Percentiles rank a stretch among this genome's conserved stretches.
Conservation (phyloP, 2,888 invertebrate genomes). For the Euplagia quadripunctaria region DNA sequence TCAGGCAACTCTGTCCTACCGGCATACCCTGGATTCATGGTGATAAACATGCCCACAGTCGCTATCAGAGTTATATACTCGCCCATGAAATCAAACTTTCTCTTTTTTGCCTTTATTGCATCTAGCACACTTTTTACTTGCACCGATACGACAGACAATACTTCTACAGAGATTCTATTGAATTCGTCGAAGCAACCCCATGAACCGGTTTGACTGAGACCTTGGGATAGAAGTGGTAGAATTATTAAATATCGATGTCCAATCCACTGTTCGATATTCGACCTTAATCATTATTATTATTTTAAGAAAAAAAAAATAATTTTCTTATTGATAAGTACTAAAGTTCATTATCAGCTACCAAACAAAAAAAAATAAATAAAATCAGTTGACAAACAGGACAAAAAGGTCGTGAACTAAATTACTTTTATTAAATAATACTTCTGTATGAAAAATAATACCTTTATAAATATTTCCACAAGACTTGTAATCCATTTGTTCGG, state of each 20-base stretch:
- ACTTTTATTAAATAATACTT: background rate
- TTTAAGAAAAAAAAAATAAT: background rate
- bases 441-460: constrained; percentile 73
- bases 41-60: constrained; percentile 97
- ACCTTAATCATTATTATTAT: background rate
- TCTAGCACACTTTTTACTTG: constrained; percentile 96
- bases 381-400: background rate
- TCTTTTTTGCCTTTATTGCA: constrained; percentile 94
- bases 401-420: background rate
- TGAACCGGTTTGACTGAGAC: constrained; percentile 97
- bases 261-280: background rate
- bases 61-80: constrained; percentile 91
- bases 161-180: constrained; percentile 97
- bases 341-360: background rate
- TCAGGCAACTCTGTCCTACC: constrained; percentile 96
- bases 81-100: constrained; percentile 94
- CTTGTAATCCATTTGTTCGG: constrained; percentile 99
- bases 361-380: background rate
- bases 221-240: constrained; percentile 49
- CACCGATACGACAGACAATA: constrained; percentile 97
- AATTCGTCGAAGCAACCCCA: constrained; percentile 99
- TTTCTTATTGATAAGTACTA: background rate
- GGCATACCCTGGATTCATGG: constrained; percentile 99
- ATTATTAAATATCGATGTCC: background rate
- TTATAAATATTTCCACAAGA: constrained; percentile 98